Conservation (phyloP, 2,113 vertebrate genomes). For the Erythrolamprus reginae region DNA sequence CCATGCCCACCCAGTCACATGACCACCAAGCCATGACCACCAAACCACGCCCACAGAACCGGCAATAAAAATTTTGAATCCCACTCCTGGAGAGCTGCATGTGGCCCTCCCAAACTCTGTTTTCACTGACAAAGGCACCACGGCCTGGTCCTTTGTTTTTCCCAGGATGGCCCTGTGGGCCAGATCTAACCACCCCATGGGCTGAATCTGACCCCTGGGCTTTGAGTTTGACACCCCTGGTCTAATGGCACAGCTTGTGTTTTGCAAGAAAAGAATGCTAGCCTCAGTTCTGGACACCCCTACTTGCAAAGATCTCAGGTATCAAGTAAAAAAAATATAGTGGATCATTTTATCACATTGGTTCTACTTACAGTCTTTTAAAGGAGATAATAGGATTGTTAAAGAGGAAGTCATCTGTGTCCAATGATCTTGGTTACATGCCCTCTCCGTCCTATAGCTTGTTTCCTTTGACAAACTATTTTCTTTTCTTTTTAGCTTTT, state of each 20-base stretch:
- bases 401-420: background rate
- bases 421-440: background rate
- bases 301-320: background rate
- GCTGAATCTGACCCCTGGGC: no score
- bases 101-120: no score
- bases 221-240: no score
- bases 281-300: background rate
- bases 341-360: background rate
- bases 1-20: no score
- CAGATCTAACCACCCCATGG: no score
- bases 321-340: background rate
- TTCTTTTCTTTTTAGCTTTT: background rate
- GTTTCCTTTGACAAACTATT: background rate
- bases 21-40: no score
- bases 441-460: background rate
- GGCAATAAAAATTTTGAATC: no score
- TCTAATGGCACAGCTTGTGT: background rate
- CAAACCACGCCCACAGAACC: no score
- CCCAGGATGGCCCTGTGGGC: no score
- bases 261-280: background rate
- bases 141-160: fast-evolving
- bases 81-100: no score
- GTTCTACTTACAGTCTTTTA: background rate
- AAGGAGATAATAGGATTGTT: background rate
- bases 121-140: no score